These are phyloP conservation scores for Pseudorhiza aurosa DNA, from an alignment of 30 jellyfish, hydroid and myxozoan genomes.

Conservation along the genomic window DNA sequence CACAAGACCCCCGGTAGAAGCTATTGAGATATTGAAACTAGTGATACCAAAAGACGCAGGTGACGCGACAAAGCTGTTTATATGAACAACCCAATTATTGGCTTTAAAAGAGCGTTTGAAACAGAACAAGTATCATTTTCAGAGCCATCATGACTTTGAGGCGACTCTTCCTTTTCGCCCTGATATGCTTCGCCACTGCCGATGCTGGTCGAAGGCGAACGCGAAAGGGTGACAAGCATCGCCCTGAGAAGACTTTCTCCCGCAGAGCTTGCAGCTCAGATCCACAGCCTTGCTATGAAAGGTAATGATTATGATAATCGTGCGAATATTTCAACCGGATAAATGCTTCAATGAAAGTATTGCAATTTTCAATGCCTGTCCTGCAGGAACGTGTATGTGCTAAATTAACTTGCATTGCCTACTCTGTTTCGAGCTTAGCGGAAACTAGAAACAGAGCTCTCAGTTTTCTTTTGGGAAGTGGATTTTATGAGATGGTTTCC, in stretches of 20 bases:
- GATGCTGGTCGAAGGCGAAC: not conserved
- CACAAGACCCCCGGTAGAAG: too few species aligned
- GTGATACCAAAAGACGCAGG: too few species aligned
- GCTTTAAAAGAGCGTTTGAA: not conserved
- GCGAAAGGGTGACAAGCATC: not conserved
- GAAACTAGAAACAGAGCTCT: too few species aligned
- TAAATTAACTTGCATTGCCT: too few species aligned
- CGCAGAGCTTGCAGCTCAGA: not conserved
- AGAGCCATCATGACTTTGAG: not conserved
- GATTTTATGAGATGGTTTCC: too few species aligned
- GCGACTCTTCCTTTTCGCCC: not conserved
- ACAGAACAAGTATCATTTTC: not conserved
- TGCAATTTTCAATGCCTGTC: too few species aligned
- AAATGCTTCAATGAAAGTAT: too few species aligned
- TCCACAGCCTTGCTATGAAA: constrained; percentile 1
- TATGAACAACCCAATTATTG: not conserved
- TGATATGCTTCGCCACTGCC: not conserved
- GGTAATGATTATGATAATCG: not conserved
- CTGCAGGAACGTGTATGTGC: too few species aligned
- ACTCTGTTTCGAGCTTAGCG: too few species aligned
- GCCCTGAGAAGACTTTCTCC: not conserved
- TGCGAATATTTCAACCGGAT: not conserved
- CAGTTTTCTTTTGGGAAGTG: too few species aligned
- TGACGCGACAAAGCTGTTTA: not conserved
- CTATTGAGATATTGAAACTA: too few species aligned